Evolutionary conservation across 2,797 vertebrate genomes (phyloP).

Genomic region (Myotis pilosus): DNA sequence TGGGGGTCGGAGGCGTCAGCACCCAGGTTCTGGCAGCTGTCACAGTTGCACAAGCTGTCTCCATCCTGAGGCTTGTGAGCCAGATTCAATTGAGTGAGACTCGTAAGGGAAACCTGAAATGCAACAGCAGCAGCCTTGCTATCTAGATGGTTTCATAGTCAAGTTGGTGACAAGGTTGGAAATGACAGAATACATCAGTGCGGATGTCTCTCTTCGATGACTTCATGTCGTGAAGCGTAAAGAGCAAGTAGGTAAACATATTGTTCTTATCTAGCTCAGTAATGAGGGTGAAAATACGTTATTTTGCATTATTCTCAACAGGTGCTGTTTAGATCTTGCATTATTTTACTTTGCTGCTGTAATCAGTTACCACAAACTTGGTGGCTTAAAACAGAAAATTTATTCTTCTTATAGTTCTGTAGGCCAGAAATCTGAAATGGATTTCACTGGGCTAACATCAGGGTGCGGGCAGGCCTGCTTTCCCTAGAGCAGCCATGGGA

Average conservation of each 20-base stretch:
- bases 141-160: not conserved
- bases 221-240: not conserved
- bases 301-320: not conserved
- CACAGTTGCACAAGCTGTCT: not conserved
- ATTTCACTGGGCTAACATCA: not conserved
- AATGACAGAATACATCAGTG: not conserved
- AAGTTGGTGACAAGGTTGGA: not conserved
- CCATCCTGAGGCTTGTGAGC: not conserved
- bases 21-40: conserved; percentile 36
- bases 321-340: not conserved
- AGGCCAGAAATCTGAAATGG: not conserved
- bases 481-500: too few species aligned
- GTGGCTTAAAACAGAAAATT: not conserved
- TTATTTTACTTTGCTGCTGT: not conserved
- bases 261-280: not conserved
- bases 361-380: not conserved
- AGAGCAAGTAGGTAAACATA: not conserved
- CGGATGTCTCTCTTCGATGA: not conserved
- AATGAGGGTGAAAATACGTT: not conserved
- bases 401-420: not conserved
- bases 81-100: conserved; percentile 20
- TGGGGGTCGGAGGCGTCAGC: conserved; percentile 40
- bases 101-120: not conserved
- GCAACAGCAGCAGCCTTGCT: not conserved
- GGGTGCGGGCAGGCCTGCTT: not conserved